Conservation (phyloP, 2,888 invertebrate species). For the Listrodromus nycthemerus region DNA sequence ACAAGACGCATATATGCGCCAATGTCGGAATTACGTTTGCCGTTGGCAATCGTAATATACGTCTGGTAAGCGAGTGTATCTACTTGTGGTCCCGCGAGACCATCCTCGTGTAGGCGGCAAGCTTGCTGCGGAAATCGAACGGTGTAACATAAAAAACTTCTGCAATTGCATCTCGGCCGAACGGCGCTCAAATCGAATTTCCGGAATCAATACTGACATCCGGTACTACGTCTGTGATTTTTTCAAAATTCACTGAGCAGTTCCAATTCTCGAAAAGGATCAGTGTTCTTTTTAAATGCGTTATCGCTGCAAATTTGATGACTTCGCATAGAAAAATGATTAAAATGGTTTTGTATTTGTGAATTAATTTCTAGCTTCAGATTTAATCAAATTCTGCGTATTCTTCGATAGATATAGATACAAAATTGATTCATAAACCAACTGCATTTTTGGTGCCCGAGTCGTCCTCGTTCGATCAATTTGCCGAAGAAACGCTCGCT, state of each 20-base stretch:
- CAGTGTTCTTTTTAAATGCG: not conserved
- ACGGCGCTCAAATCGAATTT: constrained; percentile 27
- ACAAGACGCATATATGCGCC: constrained; percentile 8
- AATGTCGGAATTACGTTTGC: constrained; percentile 53
- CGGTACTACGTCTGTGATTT: not conserved
- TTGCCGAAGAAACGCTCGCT: not conserved
- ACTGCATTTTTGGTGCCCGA: not conserved
- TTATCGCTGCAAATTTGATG: not conserved
- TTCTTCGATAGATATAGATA: not conserved
- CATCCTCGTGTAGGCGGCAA: constrained; percentile 20
- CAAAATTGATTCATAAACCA: not conserved
- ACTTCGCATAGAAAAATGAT: no score
- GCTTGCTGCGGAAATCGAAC: constrained; percentile 27
- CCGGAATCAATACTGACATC: constrained; percentile 43
- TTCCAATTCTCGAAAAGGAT: not conserved
- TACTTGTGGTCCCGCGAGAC: constrained; percentile 52
- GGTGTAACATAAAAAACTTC: constrained; percentile 29
- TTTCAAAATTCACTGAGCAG: not conserved
- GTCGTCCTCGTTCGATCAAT: not conserved
- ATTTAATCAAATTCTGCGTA: not conserved
- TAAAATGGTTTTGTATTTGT: not conserved
- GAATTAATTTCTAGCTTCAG: not conserved
- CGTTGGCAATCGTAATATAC: constrained; percentile 61
- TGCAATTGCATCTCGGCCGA: not conserved
- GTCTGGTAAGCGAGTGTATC: constrained; percentile 62